Evolutionary conservation across 1,140 invertebrate genomes (phyloP).

Genomic region (Anastrepha obliqua): DNA sequence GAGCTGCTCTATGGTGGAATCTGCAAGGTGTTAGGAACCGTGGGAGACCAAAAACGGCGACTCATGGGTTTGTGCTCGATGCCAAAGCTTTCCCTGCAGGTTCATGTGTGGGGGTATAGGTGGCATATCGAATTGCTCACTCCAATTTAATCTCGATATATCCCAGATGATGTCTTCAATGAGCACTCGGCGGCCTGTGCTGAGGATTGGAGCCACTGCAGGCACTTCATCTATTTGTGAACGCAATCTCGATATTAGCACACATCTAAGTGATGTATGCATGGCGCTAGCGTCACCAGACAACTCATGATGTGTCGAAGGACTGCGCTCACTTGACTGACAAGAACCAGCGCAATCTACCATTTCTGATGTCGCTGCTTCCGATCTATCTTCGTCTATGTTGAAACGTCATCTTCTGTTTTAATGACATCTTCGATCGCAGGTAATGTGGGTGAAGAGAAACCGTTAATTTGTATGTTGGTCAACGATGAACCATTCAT

Average conservation of each 20-base stretch:
- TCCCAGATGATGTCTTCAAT: slow-evolving; percentile 62
- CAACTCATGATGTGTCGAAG: slow-evolving; percentile 72
- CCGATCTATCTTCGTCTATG: slow-evolving; percentile 82
- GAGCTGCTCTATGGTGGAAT: too few species aligned
- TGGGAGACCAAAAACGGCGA: too few species aligned
- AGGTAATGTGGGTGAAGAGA: slow-evolving; percentile 78
- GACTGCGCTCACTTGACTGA: slow-evolving; percentile 72
- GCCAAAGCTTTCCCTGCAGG: slow-evolving; percentile 80
- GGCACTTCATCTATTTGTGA: neutral
- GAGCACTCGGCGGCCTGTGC: slow-evolving; percentile 54
- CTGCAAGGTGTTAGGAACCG: too few species aligned
- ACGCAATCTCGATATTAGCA: slow-evolving; percentile 63
- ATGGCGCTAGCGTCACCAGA: slow-evolving; percentile 66
- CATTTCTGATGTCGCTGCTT: slow-evolving; percentile 79
- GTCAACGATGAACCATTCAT: slow-evolving; percentile 31
- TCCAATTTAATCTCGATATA: slow-evolving; percentile 59
- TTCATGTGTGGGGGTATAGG: slow-evolving; percentile 73
- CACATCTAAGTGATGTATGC: slow-evolving; percentile 61
- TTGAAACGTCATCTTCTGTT: slow-evolving; percentile 88
- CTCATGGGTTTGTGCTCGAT: slow-evolving; percentile 74
- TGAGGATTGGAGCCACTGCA: neutral
- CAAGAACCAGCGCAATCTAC: slow-evolving; percentile 77
- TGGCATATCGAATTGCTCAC: slow-evolving; percentile 58
- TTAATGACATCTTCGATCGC: slow-evolving; percentile 87
- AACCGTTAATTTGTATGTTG: slow-evolving; percentile 56